Conservation (phyloP, 1,140 invertebrate species). For the Drosophila yakuba region DNA sequence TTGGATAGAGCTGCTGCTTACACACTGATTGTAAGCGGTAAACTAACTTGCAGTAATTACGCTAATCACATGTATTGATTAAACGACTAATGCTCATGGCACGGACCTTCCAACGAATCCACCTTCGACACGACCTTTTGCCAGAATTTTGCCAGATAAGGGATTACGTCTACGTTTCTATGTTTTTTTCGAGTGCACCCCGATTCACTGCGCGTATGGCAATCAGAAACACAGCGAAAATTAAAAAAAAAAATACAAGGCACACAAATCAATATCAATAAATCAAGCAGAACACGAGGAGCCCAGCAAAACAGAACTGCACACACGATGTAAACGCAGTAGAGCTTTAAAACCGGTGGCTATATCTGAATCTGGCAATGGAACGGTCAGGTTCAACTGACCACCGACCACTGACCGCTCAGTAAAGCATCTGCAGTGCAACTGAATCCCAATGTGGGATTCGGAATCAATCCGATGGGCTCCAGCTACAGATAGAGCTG, state of each 20-base stretch:
- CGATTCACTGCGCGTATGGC: neutral
- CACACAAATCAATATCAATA: slow-evolving; percentile 5
- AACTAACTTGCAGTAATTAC: neutral
- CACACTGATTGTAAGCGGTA: neutral
- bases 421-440: slow-evolving; percentile 24
- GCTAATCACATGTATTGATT: neutral
- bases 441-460: slow-evolving; percentile 13
- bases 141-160: slow-evolving; percentile 24
- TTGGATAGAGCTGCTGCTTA: slow-evolving; percentile 1
- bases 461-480: too few relatives aligned
- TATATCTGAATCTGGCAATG: neutral
- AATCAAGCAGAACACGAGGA: slow-evolving; percentile 9
- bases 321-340: neutral
- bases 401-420: slow-evolving; percentile 14
- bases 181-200: neutral
- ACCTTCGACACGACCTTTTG: slow-evolving; percentile 41
- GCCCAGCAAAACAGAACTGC: neutral
- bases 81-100: neutral
- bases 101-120: slow-evolving; percentile 5
- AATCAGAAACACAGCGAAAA: neutral
- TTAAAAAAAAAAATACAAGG: neutral
- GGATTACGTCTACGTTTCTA: neutral
- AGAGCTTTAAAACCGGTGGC: slow-evolving; percentile 21
- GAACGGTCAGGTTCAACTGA: neutral
- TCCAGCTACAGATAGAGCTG: neutral